These are phyloP conservation scores for Siderastrea radians DNA, from an alignment of 92 coral and sea anemone genomes.

Conservation along the genomic window DNA sequence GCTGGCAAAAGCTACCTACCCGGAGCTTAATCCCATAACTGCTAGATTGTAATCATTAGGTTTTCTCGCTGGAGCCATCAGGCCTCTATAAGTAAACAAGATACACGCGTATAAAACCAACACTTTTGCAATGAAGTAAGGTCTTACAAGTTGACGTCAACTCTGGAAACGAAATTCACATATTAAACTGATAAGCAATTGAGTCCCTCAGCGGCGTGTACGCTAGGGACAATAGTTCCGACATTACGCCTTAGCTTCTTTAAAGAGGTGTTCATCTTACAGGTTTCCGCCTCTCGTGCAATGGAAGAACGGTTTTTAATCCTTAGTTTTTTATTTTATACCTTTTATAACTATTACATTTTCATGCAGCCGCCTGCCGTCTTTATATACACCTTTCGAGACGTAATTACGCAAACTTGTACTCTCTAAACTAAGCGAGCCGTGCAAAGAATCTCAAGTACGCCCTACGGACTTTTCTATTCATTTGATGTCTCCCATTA, in stretches of 20 bases:
- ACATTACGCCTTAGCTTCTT: no score
- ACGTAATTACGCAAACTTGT: neutral
- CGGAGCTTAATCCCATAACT: constrained; percentile 61
- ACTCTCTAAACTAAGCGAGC: neutral
- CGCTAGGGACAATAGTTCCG: no score
- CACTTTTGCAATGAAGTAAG: neutral
- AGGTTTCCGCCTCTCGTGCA: no score
- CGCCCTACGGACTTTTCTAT: neutral
- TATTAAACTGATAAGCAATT: no score
- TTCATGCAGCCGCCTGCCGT: no score
- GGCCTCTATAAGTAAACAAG: constrained; percentile 55
- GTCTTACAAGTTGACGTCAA: neutral
- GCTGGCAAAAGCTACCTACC: constrained; percentile 49
- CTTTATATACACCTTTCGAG: neutral
- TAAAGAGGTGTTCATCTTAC: no score
- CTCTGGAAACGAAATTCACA: neutral
- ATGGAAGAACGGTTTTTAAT: no score
- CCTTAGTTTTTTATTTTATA: no score
- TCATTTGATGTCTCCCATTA: neutral
- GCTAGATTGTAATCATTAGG: constrained; percentile 74
- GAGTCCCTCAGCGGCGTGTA: no score
- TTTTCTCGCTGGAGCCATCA: constrained; percentile 93
- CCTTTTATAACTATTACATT: no score
- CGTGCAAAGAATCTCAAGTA: constrained; percentile 32
- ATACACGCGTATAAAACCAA: no score